Percentiles rank a stretch among this genome's conserved stretches.
Evolutionary conservation across 92 coral and sea anemone genomes (phyloP).

Genomic region (Palythoa grandiflora): DNA sequence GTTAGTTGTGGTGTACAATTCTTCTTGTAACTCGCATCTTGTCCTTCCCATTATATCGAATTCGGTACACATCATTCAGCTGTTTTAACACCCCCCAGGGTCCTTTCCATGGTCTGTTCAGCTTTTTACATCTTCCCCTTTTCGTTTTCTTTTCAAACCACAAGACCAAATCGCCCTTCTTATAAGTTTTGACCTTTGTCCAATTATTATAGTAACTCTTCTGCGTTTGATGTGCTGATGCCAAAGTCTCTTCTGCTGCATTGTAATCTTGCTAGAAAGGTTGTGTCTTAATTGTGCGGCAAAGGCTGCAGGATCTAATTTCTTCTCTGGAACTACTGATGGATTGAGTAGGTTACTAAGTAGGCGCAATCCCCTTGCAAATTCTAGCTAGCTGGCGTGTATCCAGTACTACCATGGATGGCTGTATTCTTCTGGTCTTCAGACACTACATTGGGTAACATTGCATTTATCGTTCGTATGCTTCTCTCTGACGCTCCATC

Average conservation of each 20-base stretch:
- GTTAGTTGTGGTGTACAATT: constrained; percentile 47
- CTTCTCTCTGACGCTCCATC: constrained; percentile 24
- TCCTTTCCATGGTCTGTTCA: constrained; percentile 54
- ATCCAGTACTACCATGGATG: constrained; percentile 28
- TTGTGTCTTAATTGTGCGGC: constrained; percentile 15
- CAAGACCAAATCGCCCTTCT: constrained; percentile 32
- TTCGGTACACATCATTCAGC: not conserved
- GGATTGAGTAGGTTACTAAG: constrained; percentile 40
- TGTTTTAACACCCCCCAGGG: too few species aligned
- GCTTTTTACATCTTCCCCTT: constrained; percentile 23
- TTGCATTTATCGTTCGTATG: constrained; percentile 40
- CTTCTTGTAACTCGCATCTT: constrained; percentile 22
- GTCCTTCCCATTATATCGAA: not conserved
- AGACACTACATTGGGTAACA: constrained; percentile 37
- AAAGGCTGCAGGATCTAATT: constrained; percentile 12
- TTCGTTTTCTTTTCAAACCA: constrained; percentile 47
- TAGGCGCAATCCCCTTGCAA: constrained; percentile 9
- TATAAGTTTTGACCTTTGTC: not conserved
- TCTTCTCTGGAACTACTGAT: not conserved
- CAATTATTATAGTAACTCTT: constrained; percentile 28
- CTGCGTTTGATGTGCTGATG: not conserved
- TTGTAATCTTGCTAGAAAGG: not conserved
- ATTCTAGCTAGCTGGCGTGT: constrained; percentile 38
- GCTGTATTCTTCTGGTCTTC: constrained; percentile 18
- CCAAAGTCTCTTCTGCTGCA: not conserved